phyloP scores from a whole-genome alignment of 2,797 vertebrate species.

The Characodon lateralis region DNA sequence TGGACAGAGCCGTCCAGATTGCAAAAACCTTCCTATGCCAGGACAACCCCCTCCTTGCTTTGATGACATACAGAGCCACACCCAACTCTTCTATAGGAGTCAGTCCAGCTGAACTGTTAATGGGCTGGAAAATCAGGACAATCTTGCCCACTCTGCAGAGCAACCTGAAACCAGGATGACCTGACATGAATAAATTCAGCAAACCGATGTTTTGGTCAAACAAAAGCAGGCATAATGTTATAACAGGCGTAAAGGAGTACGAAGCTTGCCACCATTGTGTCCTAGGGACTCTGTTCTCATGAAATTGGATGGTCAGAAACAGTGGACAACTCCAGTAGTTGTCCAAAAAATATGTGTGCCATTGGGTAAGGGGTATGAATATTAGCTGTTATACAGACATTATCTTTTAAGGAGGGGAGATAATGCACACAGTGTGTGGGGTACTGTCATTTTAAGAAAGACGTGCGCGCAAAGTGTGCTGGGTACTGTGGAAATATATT shows the following conservation, averaged over 20 bases:
- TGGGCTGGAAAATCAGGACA: not conserved
- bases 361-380: too few relatives aligned
- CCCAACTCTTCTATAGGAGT: not conserved
- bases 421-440: too few relatives aligned
- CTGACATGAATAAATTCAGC: not conserved
- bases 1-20: not conserved
- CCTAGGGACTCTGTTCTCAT: not conserved
- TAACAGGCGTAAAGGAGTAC: not conserved
- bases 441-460: too few relatives aligned
- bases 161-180: not conserved
- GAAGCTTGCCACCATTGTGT: not conserved
- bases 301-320: slow-evolving; percentile 1
- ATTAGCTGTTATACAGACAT: too few relatives aligned
- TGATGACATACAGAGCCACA: slow-evolving; percentile 1
- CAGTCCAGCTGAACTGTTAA: not conserved
- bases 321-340: not conserved
- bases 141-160: not conserved
- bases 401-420: too few relatives aligned
- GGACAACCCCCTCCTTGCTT: not conserved
- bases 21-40: not conserved
- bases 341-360: too few relatives aligned
- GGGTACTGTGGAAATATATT: too few relatives aligned
- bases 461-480: too few relatives aligned
- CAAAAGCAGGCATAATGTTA: not conserved
- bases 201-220: not conserved